These are phyloP conservation scores for Atherix ibis DNA, from an alignment of 2,888 invertebrate species.

Conservation along the genomic window DNA sequence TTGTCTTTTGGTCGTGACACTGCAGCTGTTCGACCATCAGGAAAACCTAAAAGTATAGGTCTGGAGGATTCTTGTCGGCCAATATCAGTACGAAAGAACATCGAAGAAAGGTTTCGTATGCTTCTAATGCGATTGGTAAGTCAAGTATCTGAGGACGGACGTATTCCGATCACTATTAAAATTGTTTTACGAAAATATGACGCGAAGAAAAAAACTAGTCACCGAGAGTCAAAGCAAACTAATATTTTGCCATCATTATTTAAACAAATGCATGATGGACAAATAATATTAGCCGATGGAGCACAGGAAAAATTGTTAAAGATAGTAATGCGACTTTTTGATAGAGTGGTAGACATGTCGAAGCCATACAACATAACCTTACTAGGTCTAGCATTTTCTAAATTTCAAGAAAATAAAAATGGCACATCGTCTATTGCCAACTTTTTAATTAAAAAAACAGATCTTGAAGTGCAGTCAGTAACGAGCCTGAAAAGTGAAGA, in stretches of 20 bases:
- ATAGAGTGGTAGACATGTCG: conserved; percentile 51
- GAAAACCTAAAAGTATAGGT: conserved; percentile 64
- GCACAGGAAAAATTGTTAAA: conserved; percentile 50
- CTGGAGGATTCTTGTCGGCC: conserved; percentile 64
- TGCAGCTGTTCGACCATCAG: conserved; percentile 53
- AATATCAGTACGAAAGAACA: conserved; percentile 55
- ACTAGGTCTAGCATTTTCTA: conserved; percentile 66
- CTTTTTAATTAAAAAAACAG: conserved; percentile 49
- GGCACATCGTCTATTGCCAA: conserved; percentile 58
- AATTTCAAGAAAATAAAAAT: conserved; percentile 55
- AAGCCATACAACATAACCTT: conserved; percentile 67
- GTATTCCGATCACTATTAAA: conserved; percentile 58
- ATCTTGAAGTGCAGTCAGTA: conserved; percentile 63
- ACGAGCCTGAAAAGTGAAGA: conserved; percentile 46
- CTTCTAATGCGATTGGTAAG: conserved; percentile 53
- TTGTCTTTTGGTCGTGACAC: conserved; percentile 62
- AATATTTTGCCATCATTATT: conserved; percentile 54
- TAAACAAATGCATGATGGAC: conserved; percentile 33
- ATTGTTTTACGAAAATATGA: conserved; percentile 60
- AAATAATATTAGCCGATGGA: conserved; percentile 32
- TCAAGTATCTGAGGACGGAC: conserved; percentile 59
- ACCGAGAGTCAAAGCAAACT: conserved; percentile 60
- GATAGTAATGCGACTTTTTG: conserved; percentile 58
- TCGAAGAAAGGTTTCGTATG: conserved; percentile 53
- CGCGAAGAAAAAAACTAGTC: conserved; percentile 46